Evolutionary conservation across 2,113 vertebrate species (phyloP).

Genomic region (Vidua chalybeata): DNA sequence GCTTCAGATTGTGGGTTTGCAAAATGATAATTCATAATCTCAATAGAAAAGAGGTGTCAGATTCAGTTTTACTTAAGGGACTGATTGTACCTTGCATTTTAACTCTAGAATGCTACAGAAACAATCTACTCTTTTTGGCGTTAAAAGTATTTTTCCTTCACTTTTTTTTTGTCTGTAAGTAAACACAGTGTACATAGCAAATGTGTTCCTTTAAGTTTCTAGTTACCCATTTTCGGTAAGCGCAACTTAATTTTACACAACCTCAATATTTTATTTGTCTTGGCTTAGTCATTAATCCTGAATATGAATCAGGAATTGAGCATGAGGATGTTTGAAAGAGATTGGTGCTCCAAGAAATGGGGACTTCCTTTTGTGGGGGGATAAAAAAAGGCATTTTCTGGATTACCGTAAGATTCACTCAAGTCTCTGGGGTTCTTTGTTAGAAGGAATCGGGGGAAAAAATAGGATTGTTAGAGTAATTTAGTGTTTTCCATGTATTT

Average conservation of each 20-base stretch:
- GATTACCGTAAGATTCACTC: not conserved
- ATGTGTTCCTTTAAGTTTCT: not conserved
- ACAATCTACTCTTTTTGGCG: conserved; percentile 2
- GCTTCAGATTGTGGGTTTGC: conserved; percentile 40
- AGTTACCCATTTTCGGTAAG: not conserved
- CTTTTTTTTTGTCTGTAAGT: not conserved
- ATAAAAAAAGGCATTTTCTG: not conserved
- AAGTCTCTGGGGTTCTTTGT: not conserved
- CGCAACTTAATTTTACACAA: not conserved
- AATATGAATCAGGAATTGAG: not conserved
- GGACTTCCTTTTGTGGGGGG: not conserved
- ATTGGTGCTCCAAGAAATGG: not conserved
- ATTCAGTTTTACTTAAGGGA: conserved; percentile 52
- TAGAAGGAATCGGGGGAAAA: not conserved
- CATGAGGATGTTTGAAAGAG: not conserved
- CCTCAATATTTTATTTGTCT: not conserved
- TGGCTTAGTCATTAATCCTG: not conserved
- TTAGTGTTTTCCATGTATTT: not conserved
- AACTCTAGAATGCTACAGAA: not conserved
- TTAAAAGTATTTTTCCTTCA: not conserved
- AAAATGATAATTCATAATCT: conserved; percentile 65
- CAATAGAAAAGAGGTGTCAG: conserved; percentile 64
- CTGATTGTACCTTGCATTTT: conserved; percentile 59
- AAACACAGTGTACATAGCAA: not conserved
- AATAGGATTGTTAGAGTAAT: not conserved